phyloP scores from a whole-genome alignment of 2,113 vertebrate genomes.

The Otis tarda region DNA sequence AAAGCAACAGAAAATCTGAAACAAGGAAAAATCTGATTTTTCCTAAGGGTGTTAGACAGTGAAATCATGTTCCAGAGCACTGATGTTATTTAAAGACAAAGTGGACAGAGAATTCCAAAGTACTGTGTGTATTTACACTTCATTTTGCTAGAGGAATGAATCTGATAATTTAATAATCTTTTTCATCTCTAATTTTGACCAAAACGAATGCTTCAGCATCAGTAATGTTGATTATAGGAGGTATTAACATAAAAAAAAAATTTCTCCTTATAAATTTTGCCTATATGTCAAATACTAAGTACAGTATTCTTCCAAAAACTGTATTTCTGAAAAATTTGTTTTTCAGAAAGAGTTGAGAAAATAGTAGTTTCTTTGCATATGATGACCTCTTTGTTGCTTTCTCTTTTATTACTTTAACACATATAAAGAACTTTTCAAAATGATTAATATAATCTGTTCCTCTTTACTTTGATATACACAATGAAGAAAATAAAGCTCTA shows the following conservation, averaged over 20 bases:
- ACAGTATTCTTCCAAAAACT: not conserved
- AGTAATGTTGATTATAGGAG: not conserved
- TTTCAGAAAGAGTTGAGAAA: constrained; percentile 6
- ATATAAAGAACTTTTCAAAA: constrained; percentile 16
- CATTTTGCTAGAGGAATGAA: not conserved
- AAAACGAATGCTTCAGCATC: not conserved
- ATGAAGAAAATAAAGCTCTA: constrained; percentile 46
- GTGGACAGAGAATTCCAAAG: not conserved
- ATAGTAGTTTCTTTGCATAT: not conserved
- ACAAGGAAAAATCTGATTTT: not conserved
- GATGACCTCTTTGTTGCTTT: not conserved
- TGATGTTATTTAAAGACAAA: not conserved
- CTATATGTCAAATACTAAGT: not conserved
- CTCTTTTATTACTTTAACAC: not conserved
- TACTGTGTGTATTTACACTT: not conserved
- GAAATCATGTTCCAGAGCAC: not conserved
- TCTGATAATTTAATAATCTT: not conserved
- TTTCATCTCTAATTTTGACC: not conserved
- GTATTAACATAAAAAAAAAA: not conserved
- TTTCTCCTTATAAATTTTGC: not conserved
- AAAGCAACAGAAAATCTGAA: not conserved
- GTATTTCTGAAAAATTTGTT: not conserved
- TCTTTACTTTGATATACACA: constrained; percentile 35
- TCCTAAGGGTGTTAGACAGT: not conserved
- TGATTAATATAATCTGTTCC: constrained; percentile 18